Evolutionary conservation across 2,113 vertebrate genomes (phyloP).

Genomic region (Leptobrachium ailaonicum): DNA sequence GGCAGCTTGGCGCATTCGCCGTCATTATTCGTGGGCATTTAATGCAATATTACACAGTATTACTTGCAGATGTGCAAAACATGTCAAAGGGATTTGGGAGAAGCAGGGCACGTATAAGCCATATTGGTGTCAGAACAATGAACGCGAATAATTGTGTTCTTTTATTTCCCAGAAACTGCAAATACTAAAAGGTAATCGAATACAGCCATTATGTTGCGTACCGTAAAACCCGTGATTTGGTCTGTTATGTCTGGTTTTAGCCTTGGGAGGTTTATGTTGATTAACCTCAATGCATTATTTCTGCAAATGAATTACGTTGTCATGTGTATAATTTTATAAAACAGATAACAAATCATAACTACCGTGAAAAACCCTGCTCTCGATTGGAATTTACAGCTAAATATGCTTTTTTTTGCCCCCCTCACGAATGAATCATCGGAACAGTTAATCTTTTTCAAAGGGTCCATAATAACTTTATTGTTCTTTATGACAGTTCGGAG

Average conservation of each 20-base stretch:
- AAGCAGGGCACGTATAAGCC: too few relatives aligned
- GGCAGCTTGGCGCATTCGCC: conserved; percentile 43
- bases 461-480: conserved; percentile 67
- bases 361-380: conserved; percentile 45
- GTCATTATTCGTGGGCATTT: conserved; percentile 52
- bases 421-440: conserved; percentile 70
- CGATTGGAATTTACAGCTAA: conserved; percentile 72
- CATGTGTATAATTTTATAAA: conserved; percentile 74
- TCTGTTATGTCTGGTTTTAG: conserved; percentile 62
- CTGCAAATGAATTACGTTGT: conserved; percentile 66
- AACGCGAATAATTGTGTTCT: too few relatives aligned
- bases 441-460: conserved; percentile 83
- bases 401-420: conserved; percentile 62
- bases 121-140: too few relatives aligned
- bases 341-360: conserved; percentile 70
- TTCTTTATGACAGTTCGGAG: conserved; percentile 61
- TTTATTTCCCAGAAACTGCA: too few relatives aligned
- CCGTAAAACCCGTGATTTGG: conserved; percentile 13
- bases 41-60: conserved; percentile 53
- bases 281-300: conserved; percentile 67
- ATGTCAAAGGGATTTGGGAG: conserved; percentile 42
- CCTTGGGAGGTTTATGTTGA: conserved; percentile 61
- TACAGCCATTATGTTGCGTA: too few relatives aligned
- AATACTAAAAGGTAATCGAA: too few relatives aligned
- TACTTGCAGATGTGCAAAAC: conserved; percentile 57